Base-by-base conservation (phyloP, 2,113 vertebrate species). In the Pithys albifrons region DNA sequence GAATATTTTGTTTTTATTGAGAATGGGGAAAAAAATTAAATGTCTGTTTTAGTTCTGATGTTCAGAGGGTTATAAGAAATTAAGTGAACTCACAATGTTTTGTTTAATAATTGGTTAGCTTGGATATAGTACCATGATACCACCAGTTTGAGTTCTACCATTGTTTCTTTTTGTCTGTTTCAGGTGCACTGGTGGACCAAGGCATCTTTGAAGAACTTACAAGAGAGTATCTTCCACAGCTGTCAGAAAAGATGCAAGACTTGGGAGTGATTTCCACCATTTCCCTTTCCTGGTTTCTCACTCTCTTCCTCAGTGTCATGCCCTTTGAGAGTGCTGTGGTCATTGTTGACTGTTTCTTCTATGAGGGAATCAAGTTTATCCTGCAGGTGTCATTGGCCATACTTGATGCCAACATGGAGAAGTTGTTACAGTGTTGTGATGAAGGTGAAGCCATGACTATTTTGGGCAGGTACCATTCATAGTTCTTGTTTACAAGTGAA, bases 361-460 rank as follows among this genome's bases (percentile, higher is more conserved):
- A 99, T 0, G 99, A 99, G 94, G 99, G 99, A 88, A 99, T 99
- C 97, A 99, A 99, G 91, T 98, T 99, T 91, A 98, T 99, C 96
- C 98, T 99, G 95, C 99, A 99, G 97, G 98, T 99, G 91, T 99
- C 99, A 8, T 81, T 99, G 95, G 98, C 99, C 52, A 98, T 99
- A 75, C 98, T 99, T n/a, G 98, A 99, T 43, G 99, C 99, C 95
- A 99, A 99, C 98, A 97, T 99, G 98, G 98, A 99, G 9, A 98
- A 98, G 51, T 96, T 99, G 70, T 97, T 99, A 72, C 97, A 97
- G 96, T 99, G 99, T 95, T 98, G 78, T 9, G 99, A 99, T 5
- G 99, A 99, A 93, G 99, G 99, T 67, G 99, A 99, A 96, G 99
- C 99, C 96, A 99, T 99, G 99, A 99, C 99, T 83, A 97, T 99